phyloP scores from a whole-genome alignment of 2,888 invertebrate species.

The Campoplex nolae region DNA sequence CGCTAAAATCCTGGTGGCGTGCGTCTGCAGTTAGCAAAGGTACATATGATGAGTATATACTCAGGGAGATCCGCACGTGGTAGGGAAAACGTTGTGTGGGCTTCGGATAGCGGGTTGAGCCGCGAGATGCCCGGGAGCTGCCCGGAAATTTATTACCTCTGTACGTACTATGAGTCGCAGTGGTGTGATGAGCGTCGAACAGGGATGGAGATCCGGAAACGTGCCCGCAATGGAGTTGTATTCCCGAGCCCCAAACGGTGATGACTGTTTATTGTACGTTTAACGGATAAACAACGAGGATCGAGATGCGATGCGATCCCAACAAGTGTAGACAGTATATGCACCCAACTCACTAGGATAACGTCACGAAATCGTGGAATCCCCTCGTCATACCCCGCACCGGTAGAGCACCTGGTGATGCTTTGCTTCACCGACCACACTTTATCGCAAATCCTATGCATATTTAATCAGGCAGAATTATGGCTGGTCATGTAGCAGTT shows the following conservation, averaged over 20 bases:
- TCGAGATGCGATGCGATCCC: constrained; percentile 57
- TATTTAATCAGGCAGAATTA: constrained; percentile 82
- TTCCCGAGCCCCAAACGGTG: constrained; percentile 63
- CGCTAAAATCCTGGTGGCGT: constrained; percentile 37
- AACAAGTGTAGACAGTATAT: constrained; percentile 45
- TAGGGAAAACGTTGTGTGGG: constrained; percentile 54
- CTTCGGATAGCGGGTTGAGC: constrained; percentile 50
- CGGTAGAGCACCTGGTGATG: constrained; percentile 32
- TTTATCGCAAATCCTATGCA: constrained; percentile 78
- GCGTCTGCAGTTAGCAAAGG: constrained; percentile 3
- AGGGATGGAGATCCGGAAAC: constrained; percentile 62
- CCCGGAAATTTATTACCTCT: constrained; percentile 64
- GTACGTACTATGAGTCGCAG: constrained; percentile 38
- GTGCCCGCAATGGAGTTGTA: constrained; percentile 73
- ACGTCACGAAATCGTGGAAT: constrained; percentile 77
- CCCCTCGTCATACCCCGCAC: constrained; percentile 24
- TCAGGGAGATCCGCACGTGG: constrained; percentile 48
- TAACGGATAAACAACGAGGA: constrained; percentile 79
- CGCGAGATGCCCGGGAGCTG: constrained; percentile 43
- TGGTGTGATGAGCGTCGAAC: constrained; percentile 49
- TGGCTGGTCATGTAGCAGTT: constrained; percentile 81
- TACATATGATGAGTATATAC: constrained; percentile 22
- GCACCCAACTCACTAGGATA: constrained; percentile 39
- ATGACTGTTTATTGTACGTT: constrained; percentile 79
- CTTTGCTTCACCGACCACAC: constrained; percentile 51